Conservation (phyloP, 2,888 invertebrate genomes). For the Meghimatium bilineatum region DNA sequence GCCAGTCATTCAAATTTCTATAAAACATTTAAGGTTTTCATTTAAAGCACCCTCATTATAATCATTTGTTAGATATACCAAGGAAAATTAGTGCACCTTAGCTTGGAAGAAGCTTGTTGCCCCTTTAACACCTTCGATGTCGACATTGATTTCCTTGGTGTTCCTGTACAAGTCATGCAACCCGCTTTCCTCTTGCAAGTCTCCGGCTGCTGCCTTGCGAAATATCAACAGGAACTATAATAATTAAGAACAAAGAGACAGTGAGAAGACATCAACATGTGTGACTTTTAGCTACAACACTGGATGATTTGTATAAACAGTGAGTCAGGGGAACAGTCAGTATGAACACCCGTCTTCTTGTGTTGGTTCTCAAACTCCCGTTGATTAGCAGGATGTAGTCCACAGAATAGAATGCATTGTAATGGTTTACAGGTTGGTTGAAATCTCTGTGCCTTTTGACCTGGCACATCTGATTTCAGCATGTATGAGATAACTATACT, state of each 20-base stretch:
- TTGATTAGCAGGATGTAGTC: no score
- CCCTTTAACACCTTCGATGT: slow-evolving; percentile 94
- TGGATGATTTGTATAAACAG: no score
- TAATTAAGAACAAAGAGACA: background rate
- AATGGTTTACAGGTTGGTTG: no score
- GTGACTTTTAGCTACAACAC: no score
- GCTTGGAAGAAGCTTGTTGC: slow-evolving; percentile 97
- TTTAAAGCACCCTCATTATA: background rate
- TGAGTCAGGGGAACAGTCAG: no score
- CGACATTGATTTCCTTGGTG: slow-evolving; percentile 93
- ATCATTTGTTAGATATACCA: background rate
- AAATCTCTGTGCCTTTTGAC: no score
- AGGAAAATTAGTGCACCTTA: slow-evolving; percentile 81
- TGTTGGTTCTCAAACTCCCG: no score
- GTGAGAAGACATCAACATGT: background rate
- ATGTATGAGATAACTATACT: no score
- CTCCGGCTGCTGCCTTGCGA: slow-evolving; percentile 93
- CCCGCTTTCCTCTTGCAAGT: slow-evolving; percentile 88
- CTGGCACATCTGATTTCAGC: no score
- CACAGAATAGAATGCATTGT: no score
- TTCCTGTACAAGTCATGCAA: slow-evolving; percentile 87
- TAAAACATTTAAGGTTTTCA: background rate
- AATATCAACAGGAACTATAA: slow-evolving; percentile 81
- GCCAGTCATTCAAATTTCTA: background rate
- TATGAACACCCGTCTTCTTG: no score